Base-by-base conservation (phyloP, 2,888 invertebrate genomes). In the Hirtodrosophila duncani region DNA sequence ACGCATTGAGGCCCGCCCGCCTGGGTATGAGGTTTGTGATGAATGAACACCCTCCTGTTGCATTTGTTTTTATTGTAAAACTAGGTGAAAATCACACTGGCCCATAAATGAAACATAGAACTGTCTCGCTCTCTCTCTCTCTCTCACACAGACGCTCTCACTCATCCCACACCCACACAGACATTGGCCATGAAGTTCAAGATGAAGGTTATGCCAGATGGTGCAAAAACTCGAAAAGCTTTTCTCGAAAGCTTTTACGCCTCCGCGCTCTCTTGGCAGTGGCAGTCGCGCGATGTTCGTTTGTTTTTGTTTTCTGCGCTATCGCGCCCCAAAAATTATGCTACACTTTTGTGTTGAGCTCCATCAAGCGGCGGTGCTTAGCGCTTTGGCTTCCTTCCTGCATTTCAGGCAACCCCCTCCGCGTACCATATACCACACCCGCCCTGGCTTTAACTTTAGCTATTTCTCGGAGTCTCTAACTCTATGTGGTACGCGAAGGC, bases 11-110 rank as follows among this genome's bases (percentile, higher is more conserved):
- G 21, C n/a, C 16, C 23, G n/a, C n/a, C n/a, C 17, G 34, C 41
- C 43, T 34, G 21, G 23, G 55, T 51, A 57, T 63, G 44, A 65
- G 63, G 57, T 70, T 60, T 53, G 63, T 58, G 64, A 79, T 75
- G 77, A 79, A 75, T 75, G 79, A 77, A 66, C 72, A 72, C 67
- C 78, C 81, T 79, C 78, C 78, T 79, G 78, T 79, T 79, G 78
- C 78, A 78, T 81, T 75, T 75, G 80, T 77, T 77, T 70, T 74
- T 72, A 70, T 62, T 72, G 65, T 67, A 68, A 39, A 53, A 38
- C 43, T 38, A 50, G 39, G 51, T 36, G 29, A 52, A 44, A 21
- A 13, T 13, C 37, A 17, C 14, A 21, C 29, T 38, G 52, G 51
- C 52, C 59, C 52, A 58, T 41, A 59, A 52, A 52, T 24, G 23